phyloP scores from a whole-genome alignment of 1,140 invertebrate species.

The Zaprionus capensis region DNA sequence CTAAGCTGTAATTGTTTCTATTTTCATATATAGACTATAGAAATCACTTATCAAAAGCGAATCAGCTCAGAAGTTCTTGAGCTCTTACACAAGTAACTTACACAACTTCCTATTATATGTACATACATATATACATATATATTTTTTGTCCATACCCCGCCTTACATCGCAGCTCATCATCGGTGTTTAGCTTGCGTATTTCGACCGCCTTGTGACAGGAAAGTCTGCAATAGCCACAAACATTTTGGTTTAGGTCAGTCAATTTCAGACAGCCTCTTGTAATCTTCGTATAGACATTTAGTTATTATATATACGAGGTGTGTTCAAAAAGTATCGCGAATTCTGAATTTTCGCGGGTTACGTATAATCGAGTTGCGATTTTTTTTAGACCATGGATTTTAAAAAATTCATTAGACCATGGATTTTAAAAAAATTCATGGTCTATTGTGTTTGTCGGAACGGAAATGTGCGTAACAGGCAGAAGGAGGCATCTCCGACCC shows the following conservation, averaged over 20 bases:
- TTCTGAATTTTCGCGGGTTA: too few species aligned
- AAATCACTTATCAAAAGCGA: too few species aligned
- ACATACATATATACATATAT: background rate
- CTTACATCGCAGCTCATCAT: constrained; percentile 47
- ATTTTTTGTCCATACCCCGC: constrained; percentile 52
- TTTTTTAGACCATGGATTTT: too few species aligned
- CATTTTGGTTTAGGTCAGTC: constrained; percentile 12
- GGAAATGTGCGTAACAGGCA: too few species aligned
- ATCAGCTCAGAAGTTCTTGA: background rate
- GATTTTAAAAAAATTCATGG: too few species aligned
- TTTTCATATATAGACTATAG: background rate
- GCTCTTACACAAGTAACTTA: background rate
- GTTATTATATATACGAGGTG: too few species aligned
- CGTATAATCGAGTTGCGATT: too few species aligned
- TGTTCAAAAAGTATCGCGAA: too few species aligned
- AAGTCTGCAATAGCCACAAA: constrained; percentile 40
- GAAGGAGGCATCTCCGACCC: too few species aligned
- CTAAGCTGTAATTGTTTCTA: too few species aligned
- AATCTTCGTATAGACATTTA: background rate
- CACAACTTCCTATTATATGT: background rate
- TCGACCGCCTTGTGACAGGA: constrained; percentile 1
- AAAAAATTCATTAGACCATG: too few species aligned
- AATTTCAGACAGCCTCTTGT: background rate
- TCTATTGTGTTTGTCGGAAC: too few species aligned
- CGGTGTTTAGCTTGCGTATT: constrained; percentile 27